Evolutionary conservation across 2,888 invertebrate species (phyloP).

Genomic region (Petrolisthes cinctipes): DNA sequence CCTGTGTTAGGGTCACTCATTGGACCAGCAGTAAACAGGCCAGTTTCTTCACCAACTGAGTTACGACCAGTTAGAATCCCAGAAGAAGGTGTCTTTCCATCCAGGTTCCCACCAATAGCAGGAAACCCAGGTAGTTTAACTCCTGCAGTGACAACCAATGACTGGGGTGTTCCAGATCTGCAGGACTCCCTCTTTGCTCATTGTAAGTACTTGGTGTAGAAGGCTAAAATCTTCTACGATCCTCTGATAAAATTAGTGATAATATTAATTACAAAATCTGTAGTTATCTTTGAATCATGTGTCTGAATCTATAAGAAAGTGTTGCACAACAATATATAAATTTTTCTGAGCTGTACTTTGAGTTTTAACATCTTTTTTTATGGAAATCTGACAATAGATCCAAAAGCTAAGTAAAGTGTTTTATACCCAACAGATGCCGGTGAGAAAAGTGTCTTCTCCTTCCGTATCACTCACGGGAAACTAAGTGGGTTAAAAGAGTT

Average conservation of each 20-base stretch:
- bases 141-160: not conserved
- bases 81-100: not conserved
- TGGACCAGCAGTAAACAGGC: not conserved
- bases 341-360: not conserved
- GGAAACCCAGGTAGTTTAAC: not conserved
- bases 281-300: too few species aligned
- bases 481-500: conserved; percentile 69
- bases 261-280: too few species aligned
- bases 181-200: conserved; percentile 28
- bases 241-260: too few species aligned
- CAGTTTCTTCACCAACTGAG: not conserved
- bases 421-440: conserved; percentile 22
- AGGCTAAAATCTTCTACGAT: not conserved
- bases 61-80: not conserved
- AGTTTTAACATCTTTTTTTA: not conserved
- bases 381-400: not conserved
- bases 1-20: not conserved
- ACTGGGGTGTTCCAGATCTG: conserved; percentile 29
- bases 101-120: not conserved
- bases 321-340: not conserved
- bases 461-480: conserved; percentile 69
- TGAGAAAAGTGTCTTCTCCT: not conserved
- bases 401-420: not conserved
- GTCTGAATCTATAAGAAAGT: too few species aligned
- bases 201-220: conserved; percentile 16